These are phyloP conservation scores for Clarias macrocephalus DNA, from an alignment of 2,113 vertebrate species.

Conservation along the genomic window DNA sequence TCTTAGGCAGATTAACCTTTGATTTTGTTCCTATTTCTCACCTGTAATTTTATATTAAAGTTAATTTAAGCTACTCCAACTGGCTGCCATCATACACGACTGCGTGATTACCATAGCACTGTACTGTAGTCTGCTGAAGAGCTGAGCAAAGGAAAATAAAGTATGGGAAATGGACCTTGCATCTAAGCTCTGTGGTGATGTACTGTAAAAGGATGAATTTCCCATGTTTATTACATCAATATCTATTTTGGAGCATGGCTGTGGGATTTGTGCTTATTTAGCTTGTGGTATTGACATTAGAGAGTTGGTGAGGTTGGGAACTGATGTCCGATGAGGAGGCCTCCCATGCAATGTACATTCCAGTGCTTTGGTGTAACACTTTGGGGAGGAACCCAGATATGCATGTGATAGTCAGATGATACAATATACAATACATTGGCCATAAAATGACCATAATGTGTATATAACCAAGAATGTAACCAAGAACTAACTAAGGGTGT, in stretches of 20 bases:
- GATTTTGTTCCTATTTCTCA: neutral
- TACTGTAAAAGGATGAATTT: neutral
- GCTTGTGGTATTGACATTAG: neutral
- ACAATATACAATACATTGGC: neutral
- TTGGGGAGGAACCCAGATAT: neutral
- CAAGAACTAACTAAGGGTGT: neutral
- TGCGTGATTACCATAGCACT: neutral
- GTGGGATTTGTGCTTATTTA: neutral
- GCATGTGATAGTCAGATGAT: neutral
- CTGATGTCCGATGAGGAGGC: neutral
- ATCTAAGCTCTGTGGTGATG: neutral
- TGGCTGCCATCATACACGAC: constrained; percentile 11
- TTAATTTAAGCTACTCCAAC: constrained; percentile 14
- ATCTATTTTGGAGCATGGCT: neutral
- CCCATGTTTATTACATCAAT: neutral
- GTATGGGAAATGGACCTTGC: neutral
- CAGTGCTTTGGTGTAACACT: neutral
- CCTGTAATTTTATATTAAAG: constrained; percentile 18
- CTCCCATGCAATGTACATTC: neutral
- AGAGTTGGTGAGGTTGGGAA: neutral
- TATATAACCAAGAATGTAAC: too few species aligned
- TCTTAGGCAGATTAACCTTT: neutral
- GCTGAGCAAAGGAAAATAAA: neutral
- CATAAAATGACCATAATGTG: neutral
- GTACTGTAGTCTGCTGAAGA: neutral